Evolutionary conservation across 2,113 vertebrate species (phyloP).

Genomic region (Pelobates fuscus): DNA sequence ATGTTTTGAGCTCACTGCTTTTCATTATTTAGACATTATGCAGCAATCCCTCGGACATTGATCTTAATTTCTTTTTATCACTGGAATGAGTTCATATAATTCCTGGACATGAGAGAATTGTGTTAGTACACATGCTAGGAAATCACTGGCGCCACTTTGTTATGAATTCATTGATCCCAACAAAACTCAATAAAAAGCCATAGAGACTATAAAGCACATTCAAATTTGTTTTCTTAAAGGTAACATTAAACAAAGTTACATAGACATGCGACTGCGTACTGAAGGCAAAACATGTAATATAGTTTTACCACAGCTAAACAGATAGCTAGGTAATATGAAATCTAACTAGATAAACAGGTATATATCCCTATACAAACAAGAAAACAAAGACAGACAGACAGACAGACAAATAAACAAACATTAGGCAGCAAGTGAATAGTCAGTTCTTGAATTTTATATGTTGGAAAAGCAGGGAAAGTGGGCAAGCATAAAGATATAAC

Average conservation of each 20-base stretch:
- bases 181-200: slow-evolving; percentile 17
- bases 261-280: too few relatives aligned
- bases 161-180: slow-evolving; percentile 37
- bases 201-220: slow-evolving; percentile 3
- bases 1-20: slow-evolving; percentile 31
- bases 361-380: too few relatives aligned
- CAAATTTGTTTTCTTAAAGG: neutral
- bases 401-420: too few relatives aligned
- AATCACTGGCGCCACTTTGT: slow-evolving; percentile 13
- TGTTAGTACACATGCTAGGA: slow-evolving; percentile 26
- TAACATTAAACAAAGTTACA: neutral
- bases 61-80: slow-evolving; percentile 46
- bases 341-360: too few relatives aligned
- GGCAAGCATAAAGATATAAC: too few relatives aligned
- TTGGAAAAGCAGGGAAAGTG: too few relatives aligned
- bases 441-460: too few relatives aligned
- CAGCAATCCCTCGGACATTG: slow-evolving; percentile 30
- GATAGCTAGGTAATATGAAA: too few relatives aligned
- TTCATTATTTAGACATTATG: slow-evolving; percentile 45
- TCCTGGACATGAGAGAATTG: slow-evolving; percentile 39
- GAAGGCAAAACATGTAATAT: too few relatives aligned
- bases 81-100: slow-evolving; percentile 35
- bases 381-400: too few relatives aligned
- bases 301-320: too few relatives aligned
- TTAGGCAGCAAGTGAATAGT: too few relatives aligned